These are phyloP conservation scores for Trichogramma pretiosum DNA, from an alignment of 1,140 invertebrate genomes.

Conservation along the genomic window DNA sequence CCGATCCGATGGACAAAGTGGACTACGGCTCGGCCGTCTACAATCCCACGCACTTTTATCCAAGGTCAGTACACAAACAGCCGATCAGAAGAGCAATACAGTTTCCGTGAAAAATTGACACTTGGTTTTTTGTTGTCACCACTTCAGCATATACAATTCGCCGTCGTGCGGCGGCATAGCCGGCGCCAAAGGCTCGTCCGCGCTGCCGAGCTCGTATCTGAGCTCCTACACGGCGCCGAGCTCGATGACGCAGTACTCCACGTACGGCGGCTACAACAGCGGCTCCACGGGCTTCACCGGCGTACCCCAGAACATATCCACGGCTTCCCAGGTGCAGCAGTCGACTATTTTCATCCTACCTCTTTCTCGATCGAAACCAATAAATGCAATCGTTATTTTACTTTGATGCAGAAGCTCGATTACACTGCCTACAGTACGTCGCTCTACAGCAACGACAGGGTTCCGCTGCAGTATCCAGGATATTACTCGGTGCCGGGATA, in stretches of 20 bases:
- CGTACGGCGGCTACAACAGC: constrained; percentile 53
- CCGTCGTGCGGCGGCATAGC: constrained; percentile 34
- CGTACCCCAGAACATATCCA: constrained; percentile 55
- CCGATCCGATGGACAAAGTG: constrained; percentile 41
- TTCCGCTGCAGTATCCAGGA: constrained; percentile 40
- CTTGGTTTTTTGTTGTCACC: neutral
- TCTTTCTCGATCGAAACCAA: no score
- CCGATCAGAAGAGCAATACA: no score
- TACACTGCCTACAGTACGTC: constrained; percentile 40
- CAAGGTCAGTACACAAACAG: no score
- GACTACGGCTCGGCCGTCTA: constrained; percentile 39
- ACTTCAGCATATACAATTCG: constrained; percentile 36
- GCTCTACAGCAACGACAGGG: constrained; percentile 41
- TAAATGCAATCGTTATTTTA: constrained; percentile 1
- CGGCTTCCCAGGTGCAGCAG: constrained; percentile 51
- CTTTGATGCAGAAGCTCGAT: constrained; percentile 36
- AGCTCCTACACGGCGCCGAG: constrained; percentile 39
- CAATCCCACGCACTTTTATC: no score
- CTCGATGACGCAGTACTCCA: constrained; percentile 47
- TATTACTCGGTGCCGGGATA: constrained; percentile 43
- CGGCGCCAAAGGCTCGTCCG: constrained; percentile 42
- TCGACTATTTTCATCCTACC: neutral
- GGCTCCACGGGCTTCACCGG: constrained; percentile 43
- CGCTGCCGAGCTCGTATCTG: constrained; percentile 42
- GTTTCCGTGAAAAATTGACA: neutral